Conservation (phyloP, 2,888 invertebrate species). For the Blomia tropicalis region DNA sequence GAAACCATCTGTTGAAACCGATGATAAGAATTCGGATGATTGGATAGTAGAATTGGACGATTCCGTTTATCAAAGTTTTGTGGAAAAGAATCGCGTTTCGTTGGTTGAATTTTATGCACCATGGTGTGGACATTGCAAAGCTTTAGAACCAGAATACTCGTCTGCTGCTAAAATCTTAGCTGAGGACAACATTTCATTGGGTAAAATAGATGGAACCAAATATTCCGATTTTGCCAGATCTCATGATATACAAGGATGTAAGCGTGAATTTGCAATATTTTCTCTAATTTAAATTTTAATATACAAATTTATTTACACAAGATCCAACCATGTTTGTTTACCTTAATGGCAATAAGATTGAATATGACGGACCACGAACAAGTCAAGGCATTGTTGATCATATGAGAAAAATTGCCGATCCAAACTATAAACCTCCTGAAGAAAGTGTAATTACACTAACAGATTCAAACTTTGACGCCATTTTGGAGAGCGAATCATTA, state of each 20-base stretch:
- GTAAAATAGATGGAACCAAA: slow-evolving; percentile 41
- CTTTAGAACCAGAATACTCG: slow-evolving; percentile 41
- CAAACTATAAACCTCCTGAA: slow-evolving; percentile 43
- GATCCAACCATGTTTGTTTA: slow-evolving; percentile 43
- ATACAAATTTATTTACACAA: too few species aligned
- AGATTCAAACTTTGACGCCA: slow-evolving; percentile 40
- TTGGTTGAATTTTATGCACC: slow-evolving; percentile 46
- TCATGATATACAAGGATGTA: slow-evolving; percentile 40
- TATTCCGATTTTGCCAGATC: slow-evolving; percentile 38
- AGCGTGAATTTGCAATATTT: too few species aligned
- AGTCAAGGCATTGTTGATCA: slow-evolving; percentile 40
- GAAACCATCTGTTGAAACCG: slow-evolving; percentile 34
- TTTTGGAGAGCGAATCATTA: slow-evolving; percentile 36
- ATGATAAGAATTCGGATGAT: slow-evolving; percentile 38
- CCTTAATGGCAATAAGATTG: slow-evolving; percentile 35
- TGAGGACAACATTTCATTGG: slow-evolving; percentile 35
- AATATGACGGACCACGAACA: slow-evolving; percentile 38
- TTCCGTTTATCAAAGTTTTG: slow-evolving; percentile 38
- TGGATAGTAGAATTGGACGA: too few species aligned
- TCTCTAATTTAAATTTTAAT: not conserved
- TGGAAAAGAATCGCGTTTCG: slow-evolving; percentile 36
- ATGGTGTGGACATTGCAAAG: slow-evolving; percentile 47
- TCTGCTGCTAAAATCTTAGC: slow-evolving; percentile 36
- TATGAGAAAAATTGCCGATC: slow-evolving; percentile 40
- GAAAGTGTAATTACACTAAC: slow-evolving; percentile 40